Base-by-base conservation (phyloP, 2,888 invertebrate genomes). In the Pycnomerus fuliginosus region DNA sequence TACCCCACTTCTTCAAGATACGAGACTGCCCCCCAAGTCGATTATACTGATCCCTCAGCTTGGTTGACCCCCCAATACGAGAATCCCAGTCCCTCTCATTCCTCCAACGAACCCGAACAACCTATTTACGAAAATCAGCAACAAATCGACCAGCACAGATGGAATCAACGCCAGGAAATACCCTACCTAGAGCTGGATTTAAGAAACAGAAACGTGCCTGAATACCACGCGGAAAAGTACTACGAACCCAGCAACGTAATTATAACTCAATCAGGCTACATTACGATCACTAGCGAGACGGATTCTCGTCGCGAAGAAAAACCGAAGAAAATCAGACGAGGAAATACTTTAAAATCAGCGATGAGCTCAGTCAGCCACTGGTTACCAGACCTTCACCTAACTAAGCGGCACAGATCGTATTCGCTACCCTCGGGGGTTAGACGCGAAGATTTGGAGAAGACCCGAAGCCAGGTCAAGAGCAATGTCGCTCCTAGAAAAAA, bases 331-430 rank as follows among this genome's bases (percentile, higher is more conserved):
- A 78, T 84, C 17, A 83, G 83, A 68, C 73, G 85, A 49, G 82
- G 84, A 5, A 76, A 79, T 8, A 86, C 87, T 1, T 68, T 87
- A 39, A 87, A 87, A 71, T 84, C 85, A 28, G 88, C 88, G 0
- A 87, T 89, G 85, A 86, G 80, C 61, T 85, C 87, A 1, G 83
- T 88, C 63, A 87, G 83, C 61, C 84, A 82, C 52, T 86, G 90
- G 83, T 69, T 92, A 37, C 90, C 91, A 1, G 90, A 90, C 67
- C 73, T 85, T 47, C 87, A 90, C 68, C 74, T 91, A 35, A 80
- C 83, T 11, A 88, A 87, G 65, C 77, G 89, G 56, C 83, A 84
- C 68, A 77, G 91, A 58, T 91, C 91, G 3, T 85, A 89, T 64
- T 91, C 91, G 1, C 72, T 92, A 36, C 90, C 90, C 0, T 80